Percentiles rank a stretch among this genome's conserved stretches.
Conservation (phyloP, 2,797 vertebrate genomes). For the Alouatta caraya region DNA sequence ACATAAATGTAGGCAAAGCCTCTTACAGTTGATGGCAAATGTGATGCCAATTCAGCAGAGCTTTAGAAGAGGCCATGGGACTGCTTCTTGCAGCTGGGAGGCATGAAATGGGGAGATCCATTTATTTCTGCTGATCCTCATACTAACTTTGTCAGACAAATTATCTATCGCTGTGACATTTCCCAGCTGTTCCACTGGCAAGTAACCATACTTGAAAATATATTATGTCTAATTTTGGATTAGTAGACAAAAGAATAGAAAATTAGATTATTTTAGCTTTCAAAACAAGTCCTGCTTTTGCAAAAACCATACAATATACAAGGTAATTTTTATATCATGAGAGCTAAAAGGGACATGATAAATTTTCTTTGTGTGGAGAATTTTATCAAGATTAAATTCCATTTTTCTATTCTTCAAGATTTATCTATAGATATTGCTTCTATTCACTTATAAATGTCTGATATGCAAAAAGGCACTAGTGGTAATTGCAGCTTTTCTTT, state of each 20-base stretch:
- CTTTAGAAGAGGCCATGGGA: not conserved
- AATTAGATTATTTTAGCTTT: conserved; percentile 68
- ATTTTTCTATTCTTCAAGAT: conserved; percentile 5
- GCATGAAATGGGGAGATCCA: conserved; percentile 42
- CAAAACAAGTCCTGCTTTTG: conserved; percentile 45
- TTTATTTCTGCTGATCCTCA: conserved; percentile 70
- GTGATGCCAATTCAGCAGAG: not conserved
- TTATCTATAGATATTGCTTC: conserved; percentile 11
- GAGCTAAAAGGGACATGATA: not conserved
- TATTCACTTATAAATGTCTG: not conserved
- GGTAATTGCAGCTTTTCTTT: conserved; percentile 51
- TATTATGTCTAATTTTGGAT: conserved; percentile 70
- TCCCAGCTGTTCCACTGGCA: conserved; percentile 70
- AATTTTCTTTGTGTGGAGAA: not conserved
- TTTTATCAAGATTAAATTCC: conserved; percentile 45
- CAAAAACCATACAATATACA: not conserved
- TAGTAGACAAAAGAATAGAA: conserved; percentile 66
- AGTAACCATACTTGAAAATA: conserved; percentile 59
- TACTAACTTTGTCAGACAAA: conserved; percentile 72
- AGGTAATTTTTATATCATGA: conserved; percentile 48
- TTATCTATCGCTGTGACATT: conserved; percentile 18
- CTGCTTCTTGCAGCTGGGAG: conserved; percentile 56
- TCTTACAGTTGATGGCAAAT: not conserved
- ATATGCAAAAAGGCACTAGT: not conserved
- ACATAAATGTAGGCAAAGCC: not conserved